Evolutionary conservation across 2,797 vertebrate species (phyloP), one percentile per base, ranked within the genome.

Genomic region (Platyrinchus mystaceus): DNA sequence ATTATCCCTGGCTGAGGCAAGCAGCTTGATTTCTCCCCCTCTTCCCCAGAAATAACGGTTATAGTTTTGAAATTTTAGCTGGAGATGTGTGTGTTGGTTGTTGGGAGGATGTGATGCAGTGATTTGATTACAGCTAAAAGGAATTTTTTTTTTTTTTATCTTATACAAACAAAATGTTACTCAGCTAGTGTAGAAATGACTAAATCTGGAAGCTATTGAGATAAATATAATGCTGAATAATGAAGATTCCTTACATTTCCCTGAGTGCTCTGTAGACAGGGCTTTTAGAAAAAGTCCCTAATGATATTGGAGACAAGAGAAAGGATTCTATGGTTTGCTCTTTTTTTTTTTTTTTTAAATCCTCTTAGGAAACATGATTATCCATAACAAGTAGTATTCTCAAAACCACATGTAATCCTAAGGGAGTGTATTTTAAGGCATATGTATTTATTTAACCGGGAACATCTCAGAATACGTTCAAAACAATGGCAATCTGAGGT

Each of bases 141-240:
- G 86, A 49, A 71, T 93, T 84, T 37, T 64, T n/a, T n/a, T 34
- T 34, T 24, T 66, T 82, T 89, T 74, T 3, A 17, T 89, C 66
- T 81, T 56, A 34, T 78, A 49, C 64, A 92, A 95, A 89, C 84
- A 76, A 94, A 83, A 83, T 55, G 83, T 92, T 93, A 92, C 60
- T 85, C 89, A 84, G 87, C 87, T 89, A 53, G 76, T 43, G 47
- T 44, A 82, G 87, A 93, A 89, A 84, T 88, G 11, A 70, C 92
- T 92, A 91, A 87, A 89, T 90, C 71, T 86, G 91, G 79, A 94
- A 92, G 47, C 60, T 82, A 24, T 52, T 92, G 84, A 82, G 89
- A 90, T 84, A 83, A 92, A 50, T 50, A 49, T 79, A 87, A 74
- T 92, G 96, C 94, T 93, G 94, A 95, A 87, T 94, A 94, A 84